A percentile compares a stretch with the other conserved stretches of the same genome.
These are phyloP conservation scores for Tipula vernalis DNA, from an alignment of 2,888 invertebrate genomes.

Conservation along the genomic window DNA sequence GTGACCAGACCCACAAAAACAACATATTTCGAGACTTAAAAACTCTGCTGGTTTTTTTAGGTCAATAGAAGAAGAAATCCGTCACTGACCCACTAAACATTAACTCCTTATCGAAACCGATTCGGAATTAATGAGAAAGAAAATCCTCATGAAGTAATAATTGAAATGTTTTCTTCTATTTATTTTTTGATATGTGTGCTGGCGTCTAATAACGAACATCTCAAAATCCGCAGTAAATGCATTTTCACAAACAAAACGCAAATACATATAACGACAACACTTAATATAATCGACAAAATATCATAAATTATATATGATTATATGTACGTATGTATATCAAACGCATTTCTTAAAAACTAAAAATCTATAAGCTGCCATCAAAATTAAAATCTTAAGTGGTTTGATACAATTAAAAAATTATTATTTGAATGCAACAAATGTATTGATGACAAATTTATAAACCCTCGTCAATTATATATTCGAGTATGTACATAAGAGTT, in stretches of 20 bases:
- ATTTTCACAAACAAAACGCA: background rate
- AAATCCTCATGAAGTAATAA: no score
- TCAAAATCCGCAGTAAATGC: background rate
- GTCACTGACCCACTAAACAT: no score
- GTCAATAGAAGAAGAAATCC: no score
- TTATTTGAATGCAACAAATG: background rate
- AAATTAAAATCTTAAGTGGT: background rate
- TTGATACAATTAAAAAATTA: background rate
- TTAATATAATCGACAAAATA: background rate
- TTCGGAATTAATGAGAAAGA: no score
- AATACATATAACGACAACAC: background rate
- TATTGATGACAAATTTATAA: background rate
- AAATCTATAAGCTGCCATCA: background rate
- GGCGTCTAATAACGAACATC: no score
- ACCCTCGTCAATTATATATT: background rate
- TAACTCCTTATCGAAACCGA: no score
- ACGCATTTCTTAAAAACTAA: background rate
- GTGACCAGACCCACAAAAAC: no score
- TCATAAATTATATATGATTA: background rate
- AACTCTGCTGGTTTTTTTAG: no score
- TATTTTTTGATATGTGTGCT: no score
- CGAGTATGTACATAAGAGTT: background rate
- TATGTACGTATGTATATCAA: background rate
- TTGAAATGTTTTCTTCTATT: no score
- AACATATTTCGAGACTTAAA: no score